Evolutionary conservation across 2,797 vertebrate species (phyloP).

Genomic region (Cygnus olor): DNA sequence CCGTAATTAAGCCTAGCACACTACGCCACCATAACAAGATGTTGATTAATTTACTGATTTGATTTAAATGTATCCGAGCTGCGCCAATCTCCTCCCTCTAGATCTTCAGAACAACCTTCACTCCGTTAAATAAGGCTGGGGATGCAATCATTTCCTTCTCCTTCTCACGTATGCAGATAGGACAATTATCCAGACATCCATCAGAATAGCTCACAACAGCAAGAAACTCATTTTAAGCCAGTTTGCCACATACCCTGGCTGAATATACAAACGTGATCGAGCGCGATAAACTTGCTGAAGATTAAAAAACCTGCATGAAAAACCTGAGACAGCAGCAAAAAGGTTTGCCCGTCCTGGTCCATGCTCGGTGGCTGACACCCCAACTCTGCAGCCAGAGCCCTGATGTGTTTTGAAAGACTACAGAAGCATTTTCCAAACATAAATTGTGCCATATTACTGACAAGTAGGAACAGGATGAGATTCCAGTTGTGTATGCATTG

Average conservation of each 20-base stretch:
- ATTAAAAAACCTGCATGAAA: neutral
- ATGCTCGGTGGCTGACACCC: fast-evolving
- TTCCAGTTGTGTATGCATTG: fast-evolving
- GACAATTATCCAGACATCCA: slow-evolving; percentile 32
- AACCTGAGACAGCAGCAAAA: neutral
- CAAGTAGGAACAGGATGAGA: neutral
- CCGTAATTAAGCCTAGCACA: slow-evolving; percentile 19
- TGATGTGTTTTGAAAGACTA: neutral
- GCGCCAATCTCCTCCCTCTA: slow-evolving; percentile 37
- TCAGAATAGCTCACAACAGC: neutral
- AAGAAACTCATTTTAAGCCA: neutral
- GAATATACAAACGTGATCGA: neutral
- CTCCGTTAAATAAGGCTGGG: neutral
- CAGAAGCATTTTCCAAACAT: neutral
- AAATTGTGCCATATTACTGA: fast-evolving
- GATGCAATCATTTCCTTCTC: neutral
- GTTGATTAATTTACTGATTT: slow-evolving; percentile 62
- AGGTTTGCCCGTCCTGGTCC: neutral
- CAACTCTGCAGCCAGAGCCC: neutral
- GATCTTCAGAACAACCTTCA: slow-evolving; percentile 15
- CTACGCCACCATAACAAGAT: neutral
- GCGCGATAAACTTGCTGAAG: neutral
- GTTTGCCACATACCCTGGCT: fast-evolving
- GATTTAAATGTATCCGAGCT: slow-evolving; percentile 21
- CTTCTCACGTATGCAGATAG: neutral